Percentiles rank a stretch among this genome's conserved stretches.
These are phyloP conservation scores for Alauda arvensis DNA, from an alignment of 2,797 vertebrate species.

Conservation along the genomic window DNA sequence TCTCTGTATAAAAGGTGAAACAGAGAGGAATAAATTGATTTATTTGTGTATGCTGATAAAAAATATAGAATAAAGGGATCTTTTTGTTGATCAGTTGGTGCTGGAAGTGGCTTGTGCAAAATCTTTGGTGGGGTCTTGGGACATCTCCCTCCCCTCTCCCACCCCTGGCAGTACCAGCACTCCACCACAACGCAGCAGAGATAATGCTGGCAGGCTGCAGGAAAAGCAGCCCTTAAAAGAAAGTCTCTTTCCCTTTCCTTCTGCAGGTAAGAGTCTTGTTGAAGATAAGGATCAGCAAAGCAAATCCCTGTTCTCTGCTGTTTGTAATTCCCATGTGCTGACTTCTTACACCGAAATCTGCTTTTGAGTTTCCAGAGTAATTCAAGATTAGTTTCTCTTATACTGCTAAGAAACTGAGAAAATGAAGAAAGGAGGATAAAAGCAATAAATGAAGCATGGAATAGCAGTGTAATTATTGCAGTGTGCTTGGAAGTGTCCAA, in stretches of 20 bases:
- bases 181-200: accelerated
- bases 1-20: not conserved
- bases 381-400: not conserved
- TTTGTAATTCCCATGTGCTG: not conserved
- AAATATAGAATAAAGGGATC: not conserved
- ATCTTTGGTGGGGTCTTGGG: not conserved
- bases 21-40: not conserved
- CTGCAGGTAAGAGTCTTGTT: not conserved
- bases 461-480: not conserved
- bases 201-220: not conserved
- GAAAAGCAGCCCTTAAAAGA: not conserved
- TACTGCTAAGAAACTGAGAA: not conserved
- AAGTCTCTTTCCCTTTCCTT: not conserved
- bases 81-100: not conserved
- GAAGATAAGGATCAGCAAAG: not conserved
- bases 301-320: not conserved
- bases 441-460: not conserved
- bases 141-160: accelerated
- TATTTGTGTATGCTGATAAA: not conserved
- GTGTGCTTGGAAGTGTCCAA: not conserved
- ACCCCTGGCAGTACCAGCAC: not conserved
- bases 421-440: not conserved
- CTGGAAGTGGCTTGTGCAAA: not conserved
- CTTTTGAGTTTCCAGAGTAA: not conserved
- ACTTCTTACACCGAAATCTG: not conserved